A percentile compares a stretch with the other conserved stretches of the same genome.
Evolutionary conservation across 1,140 invertebrate genomes (phyloP).

Genomic region (Mercenaria mercenaria): DNA sequence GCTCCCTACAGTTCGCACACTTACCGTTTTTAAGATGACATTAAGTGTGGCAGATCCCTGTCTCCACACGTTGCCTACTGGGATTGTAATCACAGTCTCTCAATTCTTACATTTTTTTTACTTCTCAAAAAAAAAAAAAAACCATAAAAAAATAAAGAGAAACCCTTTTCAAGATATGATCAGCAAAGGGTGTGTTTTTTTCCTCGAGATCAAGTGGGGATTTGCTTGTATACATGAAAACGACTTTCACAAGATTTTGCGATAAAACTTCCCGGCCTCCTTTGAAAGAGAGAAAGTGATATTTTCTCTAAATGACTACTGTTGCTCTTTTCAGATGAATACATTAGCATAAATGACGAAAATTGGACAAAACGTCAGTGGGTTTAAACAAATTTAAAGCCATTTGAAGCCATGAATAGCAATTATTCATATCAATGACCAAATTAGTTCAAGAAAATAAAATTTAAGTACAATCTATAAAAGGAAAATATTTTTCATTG

Average conservation of each 20-base stretch:
- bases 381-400: not conserved
- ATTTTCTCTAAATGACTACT: not conserved
- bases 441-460: constrained; percentile 37
- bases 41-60: constrained; percentile 6
- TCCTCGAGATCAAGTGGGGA: not conserved
- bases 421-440: constrained; percentile 25
- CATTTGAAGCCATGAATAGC: not conserved
- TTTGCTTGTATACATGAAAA: constrained; percentile 15
- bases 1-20: not conserved
- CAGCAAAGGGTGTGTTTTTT: not conserved
- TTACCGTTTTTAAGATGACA: not conserved
- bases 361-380: constrained; percentile 8
- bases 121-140: not conserved
- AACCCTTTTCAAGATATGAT: not conserved
- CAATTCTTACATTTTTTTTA: not conserved
- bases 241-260: constrained; percentile 3
- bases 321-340: constrained; percentile 1
- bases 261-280: not conserved
- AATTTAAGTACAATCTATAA: constrained; percentile 17
- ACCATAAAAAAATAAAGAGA: too few species aligned
- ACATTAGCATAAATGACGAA: constrained; percentile 27
- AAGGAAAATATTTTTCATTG: too few species aligned
- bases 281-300: not conserved
- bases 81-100: not conserved
- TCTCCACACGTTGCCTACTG: not conserved